Evolutionary conservation across 2,113 vertebrate species (phyloP), one percentile per base, ranked within the genome.

Genomic region (Cephalopterus ornatus): DNA sequence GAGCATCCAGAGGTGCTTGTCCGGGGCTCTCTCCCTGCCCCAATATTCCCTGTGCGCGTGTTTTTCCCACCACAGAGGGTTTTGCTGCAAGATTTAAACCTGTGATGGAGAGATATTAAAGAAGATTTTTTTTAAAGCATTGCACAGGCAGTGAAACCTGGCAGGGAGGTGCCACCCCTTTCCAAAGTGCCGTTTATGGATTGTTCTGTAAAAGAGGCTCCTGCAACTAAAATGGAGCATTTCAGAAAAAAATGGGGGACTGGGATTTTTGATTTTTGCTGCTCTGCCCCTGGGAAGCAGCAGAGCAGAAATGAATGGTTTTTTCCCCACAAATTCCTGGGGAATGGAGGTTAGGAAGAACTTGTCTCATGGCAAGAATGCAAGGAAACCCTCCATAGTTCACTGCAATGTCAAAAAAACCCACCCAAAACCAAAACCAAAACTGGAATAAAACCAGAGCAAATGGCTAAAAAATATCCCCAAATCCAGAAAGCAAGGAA

Each of bases 1-100:
- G 98, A 97, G 98, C 97, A 98, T 98, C 97, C 94, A 24, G 96
- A 96, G 88, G 97, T 97, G 95, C 98, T 97, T 98, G 98, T 98
- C 97, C 58, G 72, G 85, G 96, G 96, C 96, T 98, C 97, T 96
- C 96, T 97, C 94, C 94, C 77, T 96, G 98, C 96, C 97, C 92
- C 72, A 68, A 80, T 98, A 98, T 98, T 98, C 98, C 98, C 98
- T 85, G 84, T 68, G 92, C 33, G 5, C 87, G 10, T 98, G 98
- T 98, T 97, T 97, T 93, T 70, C 85, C 52, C 77, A 83, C 53
- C 82, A 66, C 39, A 30, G 88, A 93, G 67, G 47, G 35, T 70
- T 96, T 78, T 55, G 20, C 89, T 72, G 83, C 37, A 62, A 88
- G 84, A 85, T 66, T 85, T 59, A 58, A 93, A 59, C n/a, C 59